Evolutionary conservation across 2,113 vertebrate genomes (phyloP), one percentile per base, ranked within the genome.

Genomic region (Cisticola juncidis): DNA sequence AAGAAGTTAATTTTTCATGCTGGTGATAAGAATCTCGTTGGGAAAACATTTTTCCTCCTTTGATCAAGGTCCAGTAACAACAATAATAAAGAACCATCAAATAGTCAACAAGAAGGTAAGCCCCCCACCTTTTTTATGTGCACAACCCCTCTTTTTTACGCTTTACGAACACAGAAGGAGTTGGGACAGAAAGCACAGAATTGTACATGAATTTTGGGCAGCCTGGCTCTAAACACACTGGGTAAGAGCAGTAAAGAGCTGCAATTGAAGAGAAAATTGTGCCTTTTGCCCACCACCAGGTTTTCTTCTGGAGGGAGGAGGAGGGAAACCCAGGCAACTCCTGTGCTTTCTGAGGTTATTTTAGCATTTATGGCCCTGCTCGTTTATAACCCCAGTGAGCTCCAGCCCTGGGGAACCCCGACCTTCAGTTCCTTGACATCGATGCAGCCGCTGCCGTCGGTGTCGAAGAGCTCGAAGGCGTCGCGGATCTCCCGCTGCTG

Each of bases 391-490:
- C 36, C 4, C 33, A 7, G 11, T 0, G 6, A 14, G 57, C 28
- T 23, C 36, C 38, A 76, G 45, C 45, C 28, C 4, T 1, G 2
- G 35, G 42, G 26, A 38, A 8, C 6, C 9, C 73, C 45, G 72
- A 98, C 99, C 98, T 99, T 99, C 42, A 99, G 97, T 88, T 99
- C 99, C 94, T 98, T 99, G 33, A 99, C 99, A 14, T 99, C 98
- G 7, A 99, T 99, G 92, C 90, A 98, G 21, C 99, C 99, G 14
- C 98, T 98, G 11, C 98, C 98, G 13, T 99, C 99, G 0, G 98
- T 98, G 96, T 99, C 98, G 44, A 99, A 99, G 61, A 99, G 98
- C 97, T 99, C 99, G 54, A 99, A 99, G 3, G 99, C 99, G 94
- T 99, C 98, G 20, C 98, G 97, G 81, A 99, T 98, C 98, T 99